phyloP scores from a whole-genome alignment of 1,140 invertebrate genomes.

The Acyrthosiphon pisum region DNA sequence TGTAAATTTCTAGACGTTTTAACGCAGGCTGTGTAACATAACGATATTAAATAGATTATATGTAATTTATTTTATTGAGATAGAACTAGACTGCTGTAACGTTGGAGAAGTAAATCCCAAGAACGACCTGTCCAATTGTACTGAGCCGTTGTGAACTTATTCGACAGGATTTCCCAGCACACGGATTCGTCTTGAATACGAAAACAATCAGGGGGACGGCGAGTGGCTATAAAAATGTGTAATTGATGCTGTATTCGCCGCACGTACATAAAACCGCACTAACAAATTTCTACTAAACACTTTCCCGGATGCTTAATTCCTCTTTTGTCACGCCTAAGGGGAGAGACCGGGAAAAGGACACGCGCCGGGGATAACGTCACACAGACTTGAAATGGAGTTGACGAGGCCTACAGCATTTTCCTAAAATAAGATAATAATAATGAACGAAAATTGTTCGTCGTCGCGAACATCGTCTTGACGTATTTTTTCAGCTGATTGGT shows the following conservation, averaged over 20 bases:
- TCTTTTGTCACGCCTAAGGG: constrained; percentile 51
- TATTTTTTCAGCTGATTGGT: background rate
- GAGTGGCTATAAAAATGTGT: constrained; percentile 16
- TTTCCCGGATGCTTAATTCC: constrained; percentile 50
- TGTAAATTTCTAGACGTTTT: background rate
- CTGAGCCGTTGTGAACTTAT: constrained; percentile 25
- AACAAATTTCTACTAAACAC: constrained; percentile 55
- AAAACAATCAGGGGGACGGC: constrained; percentile 20
- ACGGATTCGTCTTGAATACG: constrained; percentile 48
- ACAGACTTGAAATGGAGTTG: background rate
- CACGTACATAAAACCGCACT: constrained; percentile 47
- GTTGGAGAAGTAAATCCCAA: background rate
- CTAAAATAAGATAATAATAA: background rate
- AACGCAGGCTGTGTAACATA: background rate
- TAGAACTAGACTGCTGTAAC: background rate
- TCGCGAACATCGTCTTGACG: background rate
- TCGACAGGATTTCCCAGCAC: constrained; percentile 46
- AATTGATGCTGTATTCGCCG: constrained; percentile 25
- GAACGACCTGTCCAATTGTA: constrained; percentile 26
- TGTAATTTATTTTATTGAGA: constrained; percentile 19
- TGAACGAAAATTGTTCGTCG: background rate
- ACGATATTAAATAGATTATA: background rate
- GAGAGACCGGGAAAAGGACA: background rate
- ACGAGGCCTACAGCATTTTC: constrained; percentile 22
- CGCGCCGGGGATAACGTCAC: constrained; percentile 17